phyloP scores from a whole-genome alignment of 2,888 invertebrate species.

The Chydorus sphaericus region DNA sequence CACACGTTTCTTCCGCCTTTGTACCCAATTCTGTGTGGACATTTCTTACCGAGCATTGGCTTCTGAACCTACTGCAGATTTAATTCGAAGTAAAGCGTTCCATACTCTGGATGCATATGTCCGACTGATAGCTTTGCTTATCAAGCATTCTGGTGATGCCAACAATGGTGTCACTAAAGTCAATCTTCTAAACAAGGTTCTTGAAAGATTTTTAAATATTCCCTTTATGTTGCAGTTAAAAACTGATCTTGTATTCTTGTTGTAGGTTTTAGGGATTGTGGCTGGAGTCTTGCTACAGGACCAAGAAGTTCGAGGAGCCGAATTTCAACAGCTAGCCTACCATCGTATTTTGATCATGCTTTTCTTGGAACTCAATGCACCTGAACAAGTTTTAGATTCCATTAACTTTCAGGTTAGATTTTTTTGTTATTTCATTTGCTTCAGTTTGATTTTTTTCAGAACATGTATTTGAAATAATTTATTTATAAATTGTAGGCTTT shows the following conservation, averaged over 20 bases:
- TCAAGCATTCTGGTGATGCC: constrained; percentile 74
- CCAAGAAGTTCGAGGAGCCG: constrained; percentile 74
- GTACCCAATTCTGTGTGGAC: constrained; percentile 92
- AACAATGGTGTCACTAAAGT: constrained; percentile 90
- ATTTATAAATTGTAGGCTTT: constrained; percentile 55
- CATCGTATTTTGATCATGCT: constrained; percentile 92
- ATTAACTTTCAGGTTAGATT: constrained; percentile 70
- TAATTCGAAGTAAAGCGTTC: constrained; percentile 80
- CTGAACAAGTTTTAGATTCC: constrained; percentile 82
- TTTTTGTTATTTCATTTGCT: too few relatives aligned
- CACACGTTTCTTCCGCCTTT: constrained; percentile 89
- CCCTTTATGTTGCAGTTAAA: neutral
- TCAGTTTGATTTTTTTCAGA: constrained; percentile 14
- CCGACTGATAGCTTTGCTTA: constrained; percentile 79
- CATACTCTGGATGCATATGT: constrained; percentile 91
- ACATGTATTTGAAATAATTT: too few relatives aligned
- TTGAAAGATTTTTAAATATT: neutral
- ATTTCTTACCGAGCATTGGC: constrained; percentile 71
- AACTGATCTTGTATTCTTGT: neutral
- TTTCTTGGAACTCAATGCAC: constrained; percentile 87
- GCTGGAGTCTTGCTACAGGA: constrained; percentile 91
- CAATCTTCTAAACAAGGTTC: constrained; percentile 83
- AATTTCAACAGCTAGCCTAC: constrained; percentile 95
- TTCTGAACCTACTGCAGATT: constrained; percentile 43
- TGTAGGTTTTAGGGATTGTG: constrained; percentile 67